Conservation (phyloP, 2,888 invertebrate genomes). For the Parnassius mnemosyne region DNA sequence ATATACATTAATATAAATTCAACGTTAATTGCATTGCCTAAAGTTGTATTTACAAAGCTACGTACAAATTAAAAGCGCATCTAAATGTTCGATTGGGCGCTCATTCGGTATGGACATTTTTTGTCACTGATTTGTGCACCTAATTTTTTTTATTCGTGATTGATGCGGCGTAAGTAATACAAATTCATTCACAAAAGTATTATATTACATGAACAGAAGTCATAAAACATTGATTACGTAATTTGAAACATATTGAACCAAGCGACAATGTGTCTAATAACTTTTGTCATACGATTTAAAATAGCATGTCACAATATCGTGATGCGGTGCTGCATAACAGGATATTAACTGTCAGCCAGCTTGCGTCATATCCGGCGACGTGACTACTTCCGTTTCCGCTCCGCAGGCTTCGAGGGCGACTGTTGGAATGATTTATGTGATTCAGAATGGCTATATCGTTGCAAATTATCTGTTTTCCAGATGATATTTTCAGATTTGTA, state of each 20-base stretch:
- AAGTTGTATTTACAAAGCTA: too few species aligned
- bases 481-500: constrained; percentile 2
- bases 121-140: too few species aligned
- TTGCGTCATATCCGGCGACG: constrained; percentile 63
- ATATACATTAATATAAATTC: too few species aligned
- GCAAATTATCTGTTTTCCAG: constrained; percentile 8
- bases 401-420: constrained; percentile 22
- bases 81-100: too few species aligned
- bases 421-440: constrained; percentile 27
- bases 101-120: too few species aligned
- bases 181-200: neutral
- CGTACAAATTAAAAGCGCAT: too few species aligned
- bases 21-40: too few species aligned
- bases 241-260: neutral
- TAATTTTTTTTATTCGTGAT: too few species aligned
- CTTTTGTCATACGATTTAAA: neutral
- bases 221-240: constrained; percentile 1
- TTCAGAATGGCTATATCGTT: constrained; percentile 6
- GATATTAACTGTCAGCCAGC: constrained; percentile 56
- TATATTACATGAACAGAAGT: neutral
- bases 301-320: neutral
- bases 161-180: too few species aligned
- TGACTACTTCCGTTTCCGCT: constrained; percentile 61
- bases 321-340: constrained; percentile 30
- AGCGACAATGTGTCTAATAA: neutral